Percentiles rank a stretch among this genome's conserved stretches.
phyloP scores from a whole-genome alignment of 1,140 invertebrate species.

The Pteromalus puparum region DNA sequence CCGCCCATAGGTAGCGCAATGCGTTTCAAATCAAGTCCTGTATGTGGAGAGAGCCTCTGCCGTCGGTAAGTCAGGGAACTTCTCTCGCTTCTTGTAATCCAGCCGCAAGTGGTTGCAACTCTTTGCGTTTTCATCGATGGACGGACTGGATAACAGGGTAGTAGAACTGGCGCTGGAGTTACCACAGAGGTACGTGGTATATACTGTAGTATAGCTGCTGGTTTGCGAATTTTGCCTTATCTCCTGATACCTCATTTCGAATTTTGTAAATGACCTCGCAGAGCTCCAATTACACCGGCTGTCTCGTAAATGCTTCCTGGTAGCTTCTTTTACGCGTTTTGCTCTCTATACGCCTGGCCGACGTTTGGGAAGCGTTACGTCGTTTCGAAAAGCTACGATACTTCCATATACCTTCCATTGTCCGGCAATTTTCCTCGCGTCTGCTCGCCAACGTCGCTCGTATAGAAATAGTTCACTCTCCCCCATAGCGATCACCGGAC shows the following conservation, averaged over 20 bases:
- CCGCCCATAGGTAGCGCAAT: constrained; percentile 53
- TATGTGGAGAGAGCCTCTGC: constrained; percentile 3
- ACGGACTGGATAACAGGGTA: not conserved
- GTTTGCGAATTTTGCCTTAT: not conserved
- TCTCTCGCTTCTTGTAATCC: not conserved
- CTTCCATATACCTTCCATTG: no score
- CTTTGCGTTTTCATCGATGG: constrained; percentile 12
- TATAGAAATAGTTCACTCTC: no score
- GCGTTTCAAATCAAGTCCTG: not conserved
- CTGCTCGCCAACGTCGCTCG: no score
- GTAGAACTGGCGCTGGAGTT: not conserved
- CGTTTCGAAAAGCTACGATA: no score
- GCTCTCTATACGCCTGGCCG: no score
- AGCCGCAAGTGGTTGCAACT: not conserved
- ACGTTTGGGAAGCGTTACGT: no score
- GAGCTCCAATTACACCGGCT: not conserved
- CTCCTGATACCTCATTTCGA: not conserved
- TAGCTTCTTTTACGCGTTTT: no score
- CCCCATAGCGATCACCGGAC: no score
- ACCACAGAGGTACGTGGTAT: not conserved
- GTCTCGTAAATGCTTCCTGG: not conserved
- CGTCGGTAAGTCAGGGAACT: constrained; percentile 57
- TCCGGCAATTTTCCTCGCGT: no score
- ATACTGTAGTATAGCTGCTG: not conserved
- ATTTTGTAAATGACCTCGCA: not conserved